These are phyloP conservation scores for Aricia agestis DNA, from an alignment of 1,140 invertebrate species.

Conservation along the genomic window DNA sequence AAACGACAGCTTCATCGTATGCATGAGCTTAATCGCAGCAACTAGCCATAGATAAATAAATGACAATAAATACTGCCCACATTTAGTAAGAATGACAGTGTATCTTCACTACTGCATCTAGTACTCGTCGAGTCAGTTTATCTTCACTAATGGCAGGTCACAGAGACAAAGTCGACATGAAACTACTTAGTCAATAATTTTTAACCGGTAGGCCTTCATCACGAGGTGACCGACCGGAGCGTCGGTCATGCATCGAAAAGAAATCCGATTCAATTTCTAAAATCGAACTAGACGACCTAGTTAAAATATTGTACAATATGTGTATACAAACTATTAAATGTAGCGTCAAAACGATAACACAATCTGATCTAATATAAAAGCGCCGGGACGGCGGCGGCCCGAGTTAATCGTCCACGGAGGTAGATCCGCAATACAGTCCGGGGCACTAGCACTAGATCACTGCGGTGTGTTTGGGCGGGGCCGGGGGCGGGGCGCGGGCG, in stretches of 20 bases:
- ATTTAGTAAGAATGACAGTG: not conserved
- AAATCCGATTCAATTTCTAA: not conserved
- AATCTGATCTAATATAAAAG: slow-evolving; percentile 14
- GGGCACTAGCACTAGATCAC: not conserved
- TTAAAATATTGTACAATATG: slow-evolving; percentile 10
- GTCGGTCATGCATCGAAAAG: not conserved
- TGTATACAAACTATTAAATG: slow-evolving; percentile 6
- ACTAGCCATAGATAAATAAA: slow-evolving; percentile 1
- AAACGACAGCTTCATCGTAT: not conserved
- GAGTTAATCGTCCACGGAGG: slow-evolving; percentile 1
- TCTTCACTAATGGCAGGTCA: slow-evolving; percentile 9
- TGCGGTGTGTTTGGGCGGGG: not conserved
- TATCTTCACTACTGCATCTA: slow-evolving; percentile 14
- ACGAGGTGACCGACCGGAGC: not conserved
- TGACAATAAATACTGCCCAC: not conserved
- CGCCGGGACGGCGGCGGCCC: slow-evolving; percentile 1
- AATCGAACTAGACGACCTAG: not conserved
- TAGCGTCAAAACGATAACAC: slow-evolving; percentile 8
- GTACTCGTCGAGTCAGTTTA: not conserved
- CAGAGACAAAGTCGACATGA: slow-evolving; percentile 4
- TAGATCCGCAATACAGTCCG: not conserved
- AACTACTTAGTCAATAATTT: not conserved
- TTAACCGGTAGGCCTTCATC: slow-evolving; percentile 9
- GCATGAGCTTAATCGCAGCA: not conserved
- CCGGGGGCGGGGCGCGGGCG: slow-evolving; percentile 7